These are phyloP conservation scores for Eulemur coronatus DNA, from an alignment of 2,797 vertebrate species.

Conservation along the genomic window DNA sequence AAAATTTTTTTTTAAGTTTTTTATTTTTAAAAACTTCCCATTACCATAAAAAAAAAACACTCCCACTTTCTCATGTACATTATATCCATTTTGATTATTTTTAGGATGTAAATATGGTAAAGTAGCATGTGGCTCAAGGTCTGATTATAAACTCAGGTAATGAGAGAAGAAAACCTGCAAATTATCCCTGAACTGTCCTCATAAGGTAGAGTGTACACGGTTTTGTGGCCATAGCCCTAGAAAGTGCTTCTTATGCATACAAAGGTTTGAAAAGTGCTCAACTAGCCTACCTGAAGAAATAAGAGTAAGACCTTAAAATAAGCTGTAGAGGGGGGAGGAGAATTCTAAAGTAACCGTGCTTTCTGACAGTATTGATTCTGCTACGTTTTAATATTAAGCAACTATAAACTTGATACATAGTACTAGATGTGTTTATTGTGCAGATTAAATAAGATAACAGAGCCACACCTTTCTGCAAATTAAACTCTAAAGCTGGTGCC, in stretches of 20 bases:
- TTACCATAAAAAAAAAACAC: background rate
- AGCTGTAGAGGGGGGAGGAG: background rate
- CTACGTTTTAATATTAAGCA: constrained; percentile 2
- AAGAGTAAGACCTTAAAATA: constrained; percentile 1
- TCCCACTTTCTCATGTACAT: background rate
- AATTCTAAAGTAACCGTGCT: background rate
- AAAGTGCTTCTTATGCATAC: background rate
- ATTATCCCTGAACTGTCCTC: background rate
- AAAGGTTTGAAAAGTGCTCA: background rate
- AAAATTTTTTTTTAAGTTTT: background rate
- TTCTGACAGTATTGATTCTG: background rate
- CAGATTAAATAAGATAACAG: background rate
- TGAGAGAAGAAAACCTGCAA: background rate
- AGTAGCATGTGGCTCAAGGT: background rate
- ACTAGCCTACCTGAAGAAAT: background rate
- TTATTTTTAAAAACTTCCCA: background rate
- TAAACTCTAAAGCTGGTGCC: background rate
- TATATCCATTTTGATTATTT: background rate
- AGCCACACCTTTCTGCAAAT: background rate
- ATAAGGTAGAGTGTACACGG: background rate
- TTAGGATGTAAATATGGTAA: background rate
- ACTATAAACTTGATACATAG: constrained; percentile 40
- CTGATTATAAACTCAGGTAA: background rate
- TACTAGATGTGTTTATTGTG: constrained; percentile 30
- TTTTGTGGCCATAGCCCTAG: background rate